phyloP scores from a whole-genome alignment of 2,888 invertebrate genomes.

The Brachyptera putata region DNA sequence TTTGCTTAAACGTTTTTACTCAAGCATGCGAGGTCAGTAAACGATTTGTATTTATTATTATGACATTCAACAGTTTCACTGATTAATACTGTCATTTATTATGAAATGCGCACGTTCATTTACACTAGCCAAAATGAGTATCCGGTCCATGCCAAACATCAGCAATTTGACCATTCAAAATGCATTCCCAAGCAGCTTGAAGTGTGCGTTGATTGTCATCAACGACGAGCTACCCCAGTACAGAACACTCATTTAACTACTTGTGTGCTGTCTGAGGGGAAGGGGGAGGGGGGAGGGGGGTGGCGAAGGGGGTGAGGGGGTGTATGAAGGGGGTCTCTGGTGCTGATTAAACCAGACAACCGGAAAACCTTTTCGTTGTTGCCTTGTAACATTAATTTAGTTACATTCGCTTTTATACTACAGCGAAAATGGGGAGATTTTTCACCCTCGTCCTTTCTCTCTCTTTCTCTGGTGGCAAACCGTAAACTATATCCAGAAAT shows the following conservation, averaged over 20 bases:
- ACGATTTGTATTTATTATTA: too few relatives aligned
- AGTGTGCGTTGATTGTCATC: neutral
- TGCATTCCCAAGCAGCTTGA: neutral
- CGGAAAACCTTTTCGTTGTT: conserved; percentile 22
- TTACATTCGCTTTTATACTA: conserved; percentile 19
- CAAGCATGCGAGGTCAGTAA: too few relatives aligned
- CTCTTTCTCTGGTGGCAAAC: neutral
- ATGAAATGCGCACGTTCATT: too few relatives aligned
- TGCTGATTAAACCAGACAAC: conserved; percentile 22
- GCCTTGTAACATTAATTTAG: conserved; percentile 21
- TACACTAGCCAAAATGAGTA: too few relatives aligned
- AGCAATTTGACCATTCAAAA: neutral
- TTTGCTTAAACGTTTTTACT: too few relatives aligned
- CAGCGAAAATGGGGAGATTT: conserved; percentile 1
- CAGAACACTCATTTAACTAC: conserved; percentile 11
- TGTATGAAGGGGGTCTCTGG: neutral
- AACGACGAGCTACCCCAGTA: neutral
- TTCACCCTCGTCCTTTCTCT: neutral
- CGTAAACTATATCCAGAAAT: too few relatives aligned
- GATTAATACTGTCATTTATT: too few relatives aligned
- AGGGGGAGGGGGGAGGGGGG: too few relatives aligned
- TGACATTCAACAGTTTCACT: too few relatives aligned
- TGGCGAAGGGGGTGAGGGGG: neutral
- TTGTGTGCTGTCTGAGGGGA: conserved; percentile 7
- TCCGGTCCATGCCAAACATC: too few relatives aligned